Evolutionary conservation across 2,797 vertebrate genomes (phyloP).

Genomic region (Syncerus caffer): DNA sequence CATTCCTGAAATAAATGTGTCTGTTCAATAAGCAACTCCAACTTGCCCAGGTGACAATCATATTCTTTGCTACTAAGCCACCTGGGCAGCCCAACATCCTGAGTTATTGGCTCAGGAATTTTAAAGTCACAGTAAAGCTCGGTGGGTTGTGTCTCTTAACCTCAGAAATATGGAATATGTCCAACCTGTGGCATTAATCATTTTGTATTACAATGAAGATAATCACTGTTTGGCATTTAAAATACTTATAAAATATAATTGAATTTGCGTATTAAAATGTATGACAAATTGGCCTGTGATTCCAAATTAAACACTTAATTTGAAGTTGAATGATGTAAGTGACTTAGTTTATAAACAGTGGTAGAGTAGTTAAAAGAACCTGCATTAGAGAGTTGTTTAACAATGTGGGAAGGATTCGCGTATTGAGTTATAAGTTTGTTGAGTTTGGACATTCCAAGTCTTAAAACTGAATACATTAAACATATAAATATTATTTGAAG

Average conservation of each 20-base stretch:
- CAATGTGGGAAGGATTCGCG: background rate
- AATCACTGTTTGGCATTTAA: slow-evolving; percentile 5
- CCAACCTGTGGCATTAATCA: background rate
- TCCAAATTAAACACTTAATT: slow-evolving; percentile 51
- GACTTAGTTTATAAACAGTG: slow-evolving; percentile 27
- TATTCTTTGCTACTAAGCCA: background rate
- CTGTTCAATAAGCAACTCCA: background rate
- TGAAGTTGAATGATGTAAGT: slow-evolving; percentile 1
- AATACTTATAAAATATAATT: slow-evolving; percentile 51
- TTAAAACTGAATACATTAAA: slow-evolving; percentile 33
- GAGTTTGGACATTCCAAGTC: slow-evolving; percentile 8
- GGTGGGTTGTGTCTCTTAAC: background rate
- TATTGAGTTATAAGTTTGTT: background rate
- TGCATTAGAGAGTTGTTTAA: background rate
- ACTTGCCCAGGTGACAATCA: background rate
- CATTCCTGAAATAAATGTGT: background rate
- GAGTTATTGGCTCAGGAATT: background rate
- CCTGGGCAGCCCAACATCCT: background rate
- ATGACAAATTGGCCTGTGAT: slow-evolving; percentile 41
- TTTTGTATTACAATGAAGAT: background rate
- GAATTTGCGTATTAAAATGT: slow-evolving; percentile 31
- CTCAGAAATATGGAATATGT: background rate
- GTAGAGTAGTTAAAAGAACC: background rate
- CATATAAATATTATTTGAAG: slow-evolving; percentile 10
- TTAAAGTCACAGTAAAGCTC: background rate